Evolutionary conservation across 2,888 invertebrate species (phyloP).

Genomic region (Steinernema hermaphroditum): DNA sequence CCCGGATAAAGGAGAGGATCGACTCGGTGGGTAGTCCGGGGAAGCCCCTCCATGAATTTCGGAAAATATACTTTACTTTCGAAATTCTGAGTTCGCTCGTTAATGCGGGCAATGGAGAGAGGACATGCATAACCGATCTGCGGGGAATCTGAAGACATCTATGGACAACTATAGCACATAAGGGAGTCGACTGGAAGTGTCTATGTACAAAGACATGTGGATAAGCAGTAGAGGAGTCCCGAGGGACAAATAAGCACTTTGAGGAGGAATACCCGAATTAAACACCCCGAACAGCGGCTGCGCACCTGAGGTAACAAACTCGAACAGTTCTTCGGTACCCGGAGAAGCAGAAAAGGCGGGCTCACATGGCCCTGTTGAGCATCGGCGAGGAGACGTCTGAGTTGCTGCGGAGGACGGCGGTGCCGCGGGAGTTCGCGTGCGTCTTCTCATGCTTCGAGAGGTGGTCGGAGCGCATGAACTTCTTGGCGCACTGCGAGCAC

Average conservation of each 20-base stretch:
- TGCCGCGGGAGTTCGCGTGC: slow-evolving; percentile 43
- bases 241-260: slow-evolving; percentile 8
- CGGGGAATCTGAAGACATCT: slow-evolving; percentile 18
- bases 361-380: slow-evolving; percentile 3
- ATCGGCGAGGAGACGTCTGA: slow-evolving; percentile 11
- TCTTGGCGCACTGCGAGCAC: slow-evolving; percentile 58
- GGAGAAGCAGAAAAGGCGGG: background rate
- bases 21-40: too few species aligned
- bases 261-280: slow-evolving; percentile 18
- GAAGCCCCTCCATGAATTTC: too few species aligned
- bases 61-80: slow-evolving; percentile 5
- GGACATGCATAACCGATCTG: slow-evolving; percentile 21
- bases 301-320: slow-evolving; percentile 20
- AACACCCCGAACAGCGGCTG: slow-evolving; percentile 22
- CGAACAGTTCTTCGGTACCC: background rate
- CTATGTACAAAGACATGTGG: slow-evolving; percentile 6
- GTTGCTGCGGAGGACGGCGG: slow-evolving; percentile 17
- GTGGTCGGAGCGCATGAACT: slow-evolving; percentile 65
- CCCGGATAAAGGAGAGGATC: too few species aligned
- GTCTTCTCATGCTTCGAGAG: slow-evolving; percentile 63
- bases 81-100: background rate
- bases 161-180: background rate
- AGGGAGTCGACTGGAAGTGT: background rate
- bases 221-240: background rate
- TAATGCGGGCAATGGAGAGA: background rate